Evolutionary conservation across 2,797 vertebrate species (phyloP), one percentile per base, ranked within the genome.

Genomic region (Carapus acus): DNA sequence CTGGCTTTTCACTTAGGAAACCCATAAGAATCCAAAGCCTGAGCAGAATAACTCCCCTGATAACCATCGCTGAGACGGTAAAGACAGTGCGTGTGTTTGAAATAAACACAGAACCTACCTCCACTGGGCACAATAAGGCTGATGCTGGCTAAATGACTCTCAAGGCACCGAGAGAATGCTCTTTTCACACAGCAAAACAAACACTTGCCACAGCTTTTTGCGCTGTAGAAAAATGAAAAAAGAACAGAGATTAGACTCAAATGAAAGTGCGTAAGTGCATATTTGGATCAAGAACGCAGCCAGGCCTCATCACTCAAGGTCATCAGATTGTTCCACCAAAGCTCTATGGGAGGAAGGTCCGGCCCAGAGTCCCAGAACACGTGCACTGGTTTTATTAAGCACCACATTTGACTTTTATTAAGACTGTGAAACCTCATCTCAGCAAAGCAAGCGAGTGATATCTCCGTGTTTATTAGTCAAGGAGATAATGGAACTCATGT

Each of bases 1-100:
- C 82, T 87, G 87, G 68, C 48, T 77, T 86, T 87, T 80, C 74
- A 81, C 82, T 90, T 79, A 82, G 74, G 78, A 83, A 79, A 72
- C 61, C 69, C 67, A 82, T 80, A 83, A 83, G 69, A 81, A 79
- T 80, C 76, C 70, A 62, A 83, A 61, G 69, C 58, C 71, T 29
- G 62, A 82, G 71, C 62, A 58, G 52, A 85, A 80, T 54, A 60
- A 33, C 68, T 88, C 87, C 85, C 87, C 59, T 64, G 83, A 71
- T 50, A 44, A 74, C 72, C 73, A 76, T 77, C 76, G 68, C 72
- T 75, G 78, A 79, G 79, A 81, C 65, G 79, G 81, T 77, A 76
- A 68, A 75, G 76, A 74, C 56, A 36, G 70, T 68, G 69, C 58
- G n/a, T 69, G 74, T 70, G 62, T 75, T 75, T 75, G 70, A 77